Evolutionary conservation across 2,797 vertebrate species (phyloP).

Genomic region (Tarsius wallacei): DNA sequence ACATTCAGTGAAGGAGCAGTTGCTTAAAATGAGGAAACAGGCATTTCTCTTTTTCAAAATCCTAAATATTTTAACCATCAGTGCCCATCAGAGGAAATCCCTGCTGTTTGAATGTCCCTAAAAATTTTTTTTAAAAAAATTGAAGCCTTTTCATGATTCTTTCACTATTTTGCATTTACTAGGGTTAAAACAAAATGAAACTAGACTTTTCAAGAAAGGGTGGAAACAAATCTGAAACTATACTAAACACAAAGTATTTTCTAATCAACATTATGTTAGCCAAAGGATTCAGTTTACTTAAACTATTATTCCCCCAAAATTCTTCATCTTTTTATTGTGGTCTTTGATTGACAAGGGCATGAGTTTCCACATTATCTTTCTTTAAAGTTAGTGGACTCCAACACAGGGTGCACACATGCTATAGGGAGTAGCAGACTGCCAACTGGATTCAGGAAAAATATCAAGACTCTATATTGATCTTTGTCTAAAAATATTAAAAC

Average conservation of each 20-base stretch:
- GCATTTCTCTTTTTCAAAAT: constrained; percentile 41
- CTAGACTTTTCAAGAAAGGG: neutral
- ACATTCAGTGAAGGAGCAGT: neutral
- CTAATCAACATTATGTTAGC: neutral
- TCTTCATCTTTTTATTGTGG: neutral
- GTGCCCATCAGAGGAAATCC: neutral
- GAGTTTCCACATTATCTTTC: neutral
- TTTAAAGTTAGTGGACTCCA: neutral
- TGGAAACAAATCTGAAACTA: constrained; percentile 13
- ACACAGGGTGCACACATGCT: neutral
- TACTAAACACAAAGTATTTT: neutral
- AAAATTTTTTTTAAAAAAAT: constrained; percentile 39
- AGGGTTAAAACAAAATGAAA: constrained; percentile 63
- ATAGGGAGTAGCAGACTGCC: neutral
- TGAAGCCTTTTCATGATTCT: neutral
- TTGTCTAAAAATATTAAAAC: neutral
- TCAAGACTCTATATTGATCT: neutral
- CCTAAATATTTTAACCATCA: constrained; percentile 42
- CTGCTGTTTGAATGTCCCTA: constrained; percentile 10
- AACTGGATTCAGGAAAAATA: neutral
- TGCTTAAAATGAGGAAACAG: constrained; percentile 2
- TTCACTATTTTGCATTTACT: constrained; percentile 32
- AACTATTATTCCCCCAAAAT: neutral
- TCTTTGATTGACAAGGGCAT: neutral
- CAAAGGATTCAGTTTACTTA: neutral